Evolutionary conservation across 2,113 vertebrate genomes (phyloP), one percentile per base, ranked within the genome.

Genomic region (Porphyrio hochstetteri): DNA sequence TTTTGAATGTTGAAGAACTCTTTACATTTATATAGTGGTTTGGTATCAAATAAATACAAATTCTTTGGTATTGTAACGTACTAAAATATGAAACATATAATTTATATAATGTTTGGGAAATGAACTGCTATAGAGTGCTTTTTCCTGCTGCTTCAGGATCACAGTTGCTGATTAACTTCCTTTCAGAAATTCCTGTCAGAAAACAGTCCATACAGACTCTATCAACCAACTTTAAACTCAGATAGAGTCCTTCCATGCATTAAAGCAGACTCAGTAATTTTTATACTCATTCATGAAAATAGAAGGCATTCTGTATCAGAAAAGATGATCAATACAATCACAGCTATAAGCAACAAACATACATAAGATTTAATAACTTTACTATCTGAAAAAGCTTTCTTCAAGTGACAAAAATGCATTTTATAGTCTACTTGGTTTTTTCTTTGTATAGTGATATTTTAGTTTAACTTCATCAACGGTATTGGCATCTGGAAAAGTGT

Each of bases 31-130:
- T 55, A 29, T 28, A 71, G 36, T 57, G 33, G 31, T 77, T 83
- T 59, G 40, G 40, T 75, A 81, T 81, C 55, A 93, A 88, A 76
- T 72, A 92, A 88, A 76, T 35, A 71, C 33, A 40, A 76, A 60
- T 86, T 77, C 16, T 83, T 92, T 83, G 21, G 14, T 57, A 80
- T 61, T 61, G 65, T 35, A 65, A 76, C 7, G 9, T 61, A 75
- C 27, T 77, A 23, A 10, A 88, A 52, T 81, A 27, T 75, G 33
- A 67, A 56, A 24, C 53, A 64, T 95, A 11, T 64, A 63, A 91
- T 92, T 95, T 86, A 61, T 70, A 50, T 77, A 40, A 86, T 50
- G 4, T 64, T 81, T 83, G 50, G 64, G 50, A 95, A 94, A 91
- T 85, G 1, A 87, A 28, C 33, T 82, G 33, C 50, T 82, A 35